Percentiles rank a stretch among this genome's conserved stretches.
Conservation (phyloP, 1,140 invertebrate species). For the Drosophila bifasciata region DNA sequence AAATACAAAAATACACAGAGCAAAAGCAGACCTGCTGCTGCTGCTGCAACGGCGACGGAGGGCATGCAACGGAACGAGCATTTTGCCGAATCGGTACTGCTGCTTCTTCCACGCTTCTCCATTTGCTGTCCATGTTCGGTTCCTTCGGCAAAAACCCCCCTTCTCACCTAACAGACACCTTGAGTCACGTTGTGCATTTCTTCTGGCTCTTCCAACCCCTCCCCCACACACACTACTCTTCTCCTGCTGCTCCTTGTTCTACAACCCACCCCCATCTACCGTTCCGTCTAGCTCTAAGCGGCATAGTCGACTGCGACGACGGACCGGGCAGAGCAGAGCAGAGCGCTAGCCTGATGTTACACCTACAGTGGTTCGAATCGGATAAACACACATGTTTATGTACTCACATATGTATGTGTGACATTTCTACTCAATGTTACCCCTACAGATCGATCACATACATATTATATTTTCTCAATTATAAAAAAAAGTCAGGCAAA, state of each 20-base stretch:
- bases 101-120: conserved; percentile 13
- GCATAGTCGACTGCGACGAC: conserved; percentile 27
- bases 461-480: too few species aligned
- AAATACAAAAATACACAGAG: conserved; percentile 45
- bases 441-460: too few species aligned
- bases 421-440: neutral
- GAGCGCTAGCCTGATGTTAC: conserved; percentile 21
- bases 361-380: conserved; percentile 27
- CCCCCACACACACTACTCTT: conserved; percentile 28
- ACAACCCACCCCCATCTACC: conserved; percentile 5
- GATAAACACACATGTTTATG: neutral
- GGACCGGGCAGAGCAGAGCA: neutral
- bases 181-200: conserved; percentile 36
- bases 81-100: conserved; percentile 66
- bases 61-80: conserved; percentile 58
- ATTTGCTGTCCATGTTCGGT: conserved; percentile 2
- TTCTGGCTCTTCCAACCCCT: conserved; percentile 29
- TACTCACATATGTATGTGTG: too few species aligned
- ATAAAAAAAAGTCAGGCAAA: neutral
- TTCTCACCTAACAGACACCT: too few species aligned
- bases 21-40: conserved; percentile 43
- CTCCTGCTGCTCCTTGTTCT: conserved; percentile 12
- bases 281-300: conserved; percentile 48
- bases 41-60: conserved; percentile 37
- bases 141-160: too few species aligned